Evolutionary conservation across 2,888 invertebrate species (phyloP).

Genomic region (Neria commutata): DNA sequence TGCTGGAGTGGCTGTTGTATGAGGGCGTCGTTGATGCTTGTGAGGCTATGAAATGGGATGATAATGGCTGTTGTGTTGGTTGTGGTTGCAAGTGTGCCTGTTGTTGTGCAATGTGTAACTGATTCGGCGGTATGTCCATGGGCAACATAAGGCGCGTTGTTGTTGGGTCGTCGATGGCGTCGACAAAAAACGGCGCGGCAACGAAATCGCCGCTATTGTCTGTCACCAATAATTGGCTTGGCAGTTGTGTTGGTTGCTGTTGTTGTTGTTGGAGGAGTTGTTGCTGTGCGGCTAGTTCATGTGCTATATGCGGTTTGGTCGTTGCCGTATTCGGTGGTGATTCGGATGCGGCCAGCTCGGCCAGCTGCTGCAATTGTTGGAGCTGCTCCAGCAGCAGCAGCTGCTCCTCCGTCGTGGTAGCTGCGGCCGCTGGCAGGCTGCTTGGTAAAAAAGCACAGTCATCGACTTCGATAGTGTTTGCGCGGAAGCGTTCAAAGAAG

Average conservation of each 20-base stretch:
- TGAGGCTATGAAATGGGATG: slow-evolving; percentile 3
- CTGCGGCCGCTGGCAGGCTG: slow-evolving; percentile 30
- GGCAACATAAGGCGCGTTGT: slow-evolving; percentile 17
- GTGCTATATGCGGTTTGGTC: slow-evolving; percentile 20
- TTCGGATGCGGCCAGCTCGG: slow-evolving; percentile 54
- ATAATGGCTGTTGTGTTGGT: slow-evolving; percentile 24
- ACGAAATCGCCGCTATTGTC: slow-evolving; percentile 51
- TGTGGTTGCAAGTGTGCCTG: slow-evolving; percentile 35
- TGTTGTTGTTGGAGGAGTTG: slow-evolving; percentile 23
- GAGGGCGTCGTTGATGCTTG: slow-evolving; percentile 20
- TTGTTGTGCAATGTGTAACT: slow-evolving; percentile 29
- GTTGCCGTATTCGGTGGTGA: slow-evolving; percentile 49
- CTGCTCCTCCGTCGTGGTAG: slow-evolving; percentile 44
- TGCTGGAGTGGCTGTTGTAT: no score
- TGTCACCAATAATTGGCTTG: slow-evolving; percentile 51
- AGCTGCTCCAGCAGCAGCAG: slow-evolving; percentile 53
- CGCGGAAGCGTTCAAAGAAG: slow-evolving; percentile 54
- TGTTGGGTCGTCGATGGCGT: slow-evolving; percentile 30
- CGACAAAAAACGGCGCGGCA: slow-evolving; percentile 44
- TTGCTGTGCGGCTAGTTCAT: slow-evolving; percentile 1
- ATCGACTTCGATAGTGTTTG: slow-evolving; percentile 60
- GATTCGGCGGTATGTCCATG: slow-evolving; percentile 19
- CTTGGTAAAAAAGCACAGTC: slow-evolving; percentile 54
- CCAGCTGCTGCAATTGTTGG: slow-evolving; percentile 55
- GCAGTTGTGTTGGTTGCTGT: slow-evolving; percentile 41